A percentile compares a stretch with the other conserved stretches of the same genome.
phyloP scores from a whole-genome alignment of 1,140 invertebrate genomes.

The Drosophila parvula region DNA sequence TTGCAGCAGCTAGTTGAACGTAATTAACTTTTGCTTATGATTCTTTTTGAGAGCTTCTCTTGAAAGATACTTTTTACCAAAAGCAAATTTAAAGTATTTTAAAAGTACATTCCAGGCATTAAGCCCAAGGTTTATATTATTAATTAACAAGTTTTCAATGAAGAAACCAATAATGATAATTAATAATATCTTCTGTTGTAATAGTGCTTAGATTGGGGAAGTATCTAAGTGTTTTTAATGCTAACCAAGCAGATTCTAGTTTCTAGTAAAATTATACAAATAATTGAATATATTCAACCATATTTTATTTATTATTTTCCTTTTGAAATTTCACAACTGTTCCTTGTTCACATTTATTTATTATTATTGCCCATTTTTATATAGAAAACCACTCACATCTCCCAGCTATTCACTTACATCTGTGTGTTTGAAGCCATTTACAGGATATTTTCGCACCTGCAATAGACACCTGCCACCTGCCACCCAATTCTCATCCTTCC shows the following conservation, averaged over 20 bases:
- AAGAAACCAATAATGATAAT: no score
- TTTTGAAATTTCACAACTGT: not conserved
- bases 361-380: not conserved
- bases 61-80: not conserved
- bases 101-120: no score
- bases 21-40: constrained; percentile 63
- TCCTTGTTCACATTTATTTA: not conserved
- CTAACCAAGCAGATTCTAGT: not conserved
- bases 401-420: constrained; percentile 10
- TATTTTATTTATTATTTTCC: not conserved
- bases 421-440: constrained; percentile 25
- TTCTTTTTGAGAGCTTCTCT: not conserved
- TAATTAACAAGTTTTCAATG: no score
- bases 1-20: constrained; percentile 59
- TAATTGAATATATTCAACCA: no score
- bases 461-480: constrained; percentile 21
- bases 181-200: no score
- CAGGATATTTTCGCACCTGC: constrained; percentile 53
- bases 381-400: constrained; percentile 17
- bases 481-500: no score
- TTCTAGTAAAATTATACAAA: not conserved
- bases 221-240: no score
- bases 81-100: not conserved
- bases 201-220: no score
- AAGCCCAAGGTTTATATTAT: no score